phyloP scores from a whole-genome alignment of 2,888 invertebrate species.

The Folsomia candida region DNA sequence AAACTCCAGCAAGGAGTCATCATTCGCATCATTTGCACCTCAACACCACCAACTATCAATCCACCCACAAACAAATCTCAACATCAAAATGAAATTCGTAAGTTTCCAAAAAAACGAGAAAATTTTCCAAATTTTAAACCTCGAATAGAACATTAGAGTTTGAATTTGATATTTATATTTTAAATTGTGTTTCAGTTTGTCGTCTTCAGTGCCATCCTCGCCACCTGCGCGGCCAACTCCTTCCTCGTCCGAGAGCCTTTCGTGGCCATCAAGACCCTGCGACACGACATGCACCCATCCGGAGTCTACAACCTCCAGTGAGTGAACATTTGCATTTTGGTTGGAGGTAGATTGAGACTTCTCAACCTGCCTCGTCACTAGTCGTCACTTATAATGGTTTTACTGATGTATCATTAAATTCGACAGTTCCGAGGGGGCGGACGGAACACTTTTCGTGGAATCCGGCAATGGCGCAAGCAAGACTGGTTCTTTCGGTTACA shows the following conservation, averaged over 20 bases:
- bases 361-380: too few species aligned
- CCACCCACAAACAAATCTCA: too few species aligned
- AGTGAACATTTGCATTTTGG: neutral
- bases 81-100: constrained; percentile 1
- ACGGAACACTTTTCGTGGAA: neutral
- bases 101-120: neutral
- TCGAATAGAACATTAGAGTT: neutral
- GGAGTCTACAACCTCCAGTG: neutral
- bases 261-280: neutral
- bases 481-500: constrained; percentile 6
- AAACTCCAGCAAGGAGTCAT: too few species aligned
- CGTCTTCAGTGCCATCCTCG: constrained; percentile 5
- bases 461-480: neutral
- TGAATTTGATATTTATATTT: neutral
- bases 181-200: neutral
- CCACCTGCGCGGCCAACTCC: neutral
- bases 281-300: neutral
- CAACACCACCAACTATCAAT: too few species aligned
- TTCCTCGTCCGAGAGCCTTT: neutral
- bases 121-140: neutral
- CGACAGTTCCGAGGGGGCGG: neutral
- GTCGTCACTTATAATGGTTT: too few species aligned
- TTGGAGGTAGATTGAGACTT: too few species aligned
- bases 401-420: neutral
- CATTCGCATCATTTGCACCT: too few species aligned